Conservation (phyloP, 2,888 invertebrate species). For the Orchesella flavescens region DNA sequence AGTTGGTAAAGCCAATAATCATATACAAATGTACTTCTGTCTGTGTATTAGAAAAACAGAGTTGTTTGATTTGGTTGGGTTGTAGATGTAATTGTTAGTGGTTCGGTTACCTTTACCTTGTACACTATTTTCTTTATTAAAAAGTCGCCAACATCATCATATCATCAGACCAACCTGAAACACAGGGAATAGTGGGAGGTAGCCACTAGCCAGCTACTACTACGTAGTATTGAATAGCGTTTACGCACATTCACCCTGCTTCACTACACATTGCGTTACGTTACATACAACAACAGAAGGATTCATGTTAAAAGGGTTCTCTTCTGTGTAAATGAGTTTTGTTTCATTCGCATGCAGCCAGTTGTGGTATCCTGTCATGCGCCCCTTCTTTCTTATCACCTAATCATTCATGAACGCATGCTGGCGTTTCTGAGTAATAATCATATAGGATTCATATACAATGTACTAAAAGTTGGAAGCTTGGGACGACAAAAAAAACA, state of each 20-base stretch:
- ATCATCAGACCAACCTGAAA: constrained; percentile 4
- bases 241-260: constrained; percentile 3
- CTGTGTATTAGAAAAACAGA: background rate
- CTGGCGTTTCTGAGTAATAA: too few species aligned
- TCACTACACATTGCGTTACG: background rate
- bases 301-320: constrained; percentile 1
- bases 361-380: too few species aligned
- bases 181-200: constrained; percentile 14
- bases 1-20: background rate
- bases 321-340: background rate
- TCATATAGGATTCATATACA: too few species aligned
- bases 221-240: background rate
- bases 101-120: constrained; percentile 44
- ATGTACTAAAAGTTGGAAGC: too few species aligned
- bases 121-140: constrained; percentile 27
- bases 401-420: too few species aligned
- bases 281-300: background rate
- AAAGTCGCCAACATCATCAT: constrained; percentile 14
- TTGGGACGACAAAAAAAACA: too few species aligned
- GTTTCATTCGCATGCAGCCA: background rate
- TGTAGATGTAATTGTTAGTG: background rate
- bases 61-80: background rate
- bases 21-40: background rate
- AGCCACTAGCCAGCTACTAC: background rate
- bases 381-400: too few species aligned